Conservation (phyloP, 2,888 invertebrate genomes). For the Ariolimax columbianus region DNA sequence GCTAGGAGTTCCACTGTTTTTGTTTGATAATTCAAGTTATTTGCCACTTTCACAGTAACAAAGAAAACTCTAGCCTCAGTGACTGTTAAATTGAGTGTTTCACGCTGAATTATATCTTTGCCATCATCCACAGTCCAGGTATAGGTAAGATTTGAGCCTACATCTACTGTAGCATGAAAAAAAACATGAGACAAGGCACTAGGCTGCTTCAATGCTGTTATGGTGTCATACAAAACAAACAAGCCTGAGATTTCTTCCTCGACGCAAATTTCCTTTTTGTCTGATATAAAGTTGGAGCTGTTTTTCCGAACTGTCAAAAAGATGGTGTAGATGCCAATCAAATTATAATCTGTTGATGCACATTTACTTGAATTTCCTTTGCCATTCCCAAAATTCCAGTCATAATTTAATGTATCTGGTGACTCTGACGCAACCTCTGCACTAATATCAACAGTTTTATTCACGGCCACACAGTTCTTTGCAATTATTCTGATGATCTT, state of each 20-base stretch:
- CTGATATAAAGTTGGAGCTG: constrained; percentile 13
- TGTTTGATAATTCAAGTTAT: constrained; percentile 33
- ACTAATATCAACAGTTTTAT: constrained; percentile 10
- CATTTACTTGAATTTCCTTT: constrained; percentile 19
- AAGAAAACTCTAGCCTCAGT: constrained; percentile 33
- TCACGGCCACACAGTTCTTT: constrained; percentile 2
- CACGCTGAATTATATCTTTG: neutral
- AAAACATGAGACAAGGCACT: neutral
- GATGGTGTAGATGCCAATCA: constrained; percentile 54
- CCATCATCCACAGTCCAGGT: constrained; percentile 26
- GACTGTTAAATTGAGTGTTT: constrained; percentile 39
- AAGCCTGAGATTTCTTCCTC: constrained; percentile 37
- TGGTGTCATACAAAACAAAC: constrained; percentile 31
- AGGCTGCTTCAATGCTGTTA: constrained; percentile 35
- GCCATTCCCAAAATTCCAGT: constrained; percentile 54
- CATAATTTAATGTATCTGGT: constrained; percentile 40
- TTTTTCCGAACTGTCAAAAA: constrained; percentile 53
- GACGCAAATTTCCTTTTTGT: constrained; percentile 40
- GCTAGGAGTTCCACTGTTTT: constrained; percentile 11
- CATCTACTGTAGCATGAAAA: constrained; percentile 34
- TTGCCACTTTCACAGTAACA: constrained; percentile 44
- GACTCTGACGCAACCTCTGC: constrained; percentile 47
- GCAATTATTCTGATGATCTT: constrained; percentile 40
- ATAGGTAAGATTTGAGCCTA: constrained; percentile 44
- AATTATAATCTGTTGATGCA: constrained; percentile 40